Percentiles rank a stretch among this genome's conserved stretches.
Evolutionary conservation across 2,888 invertebrate species (phyloP).

Genomic region (Kryphioiulus occultus): DNA sequence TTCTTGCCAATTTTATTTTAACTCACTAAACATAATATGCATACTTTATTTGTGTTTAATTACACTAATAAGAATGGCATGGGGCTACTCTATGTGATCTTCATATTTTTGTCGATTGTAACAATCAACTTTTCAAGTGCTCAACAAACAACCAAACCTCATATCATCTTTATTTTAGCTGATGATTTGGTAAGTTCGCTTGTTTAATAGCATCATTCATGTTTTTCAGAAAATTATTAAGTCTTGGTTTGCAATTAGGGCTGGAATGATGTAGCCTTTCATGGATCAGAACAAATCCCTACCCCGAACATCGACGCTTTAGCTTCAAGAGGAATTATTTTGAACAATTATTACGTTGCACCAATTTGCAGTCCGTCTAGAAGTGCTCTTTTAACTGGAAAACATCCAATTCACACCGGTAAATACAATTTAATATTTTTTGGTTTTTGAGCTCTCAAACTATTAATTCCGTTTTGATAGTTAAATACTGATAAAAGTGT

Average conservation of each 20-base stretch:
- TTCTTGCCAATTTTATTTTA: background rate
- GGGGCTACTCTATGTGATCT: background rate
- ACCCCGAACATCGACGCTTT: slow-evolving; percentile 92
- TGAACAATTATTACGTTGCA: slow-evolving; percentile 88
- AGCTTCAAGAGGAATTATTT: slow-evolving; percentile 81
- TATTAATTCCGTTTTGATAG: no score
- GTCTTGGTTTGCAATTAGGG: slow-evolving; percentile 71
- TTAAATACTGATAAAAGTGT: no score
- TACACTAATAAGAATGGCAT: background rate
- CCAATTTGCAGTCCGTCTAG: slow-evolving; percentile 91
- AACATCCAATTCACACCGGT: slow-evolving; percentile 89
- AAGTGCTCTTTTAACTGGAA: slow-evolving; percentile 88
- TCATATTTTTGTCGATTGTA: background rate
- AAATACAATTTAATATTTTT: slow-evolving; percentile 54
- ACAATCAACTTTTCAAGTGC: background rate
- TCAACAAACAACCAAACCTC: slow-evolving; percentile 63
- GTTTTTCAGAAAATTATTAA: background rate
- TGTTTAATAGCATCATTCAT: no score
- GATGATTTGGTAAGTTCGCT: slow-evolving; percentile 82
- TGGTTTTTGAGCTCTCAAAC: no score
- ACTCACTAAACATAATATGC: background rate
- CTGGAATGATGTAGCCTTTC: slow-evolving; percentile 92
- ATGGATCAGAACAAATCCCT: slow-evolving; percentile 85
- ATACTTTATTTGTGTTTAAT: background rate
- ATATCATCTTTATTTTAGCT: slow-evolving; percentile 83